Conservation (phyloP, 2,888 invertebrate genomes). For the Nezara viridula region DNA sequence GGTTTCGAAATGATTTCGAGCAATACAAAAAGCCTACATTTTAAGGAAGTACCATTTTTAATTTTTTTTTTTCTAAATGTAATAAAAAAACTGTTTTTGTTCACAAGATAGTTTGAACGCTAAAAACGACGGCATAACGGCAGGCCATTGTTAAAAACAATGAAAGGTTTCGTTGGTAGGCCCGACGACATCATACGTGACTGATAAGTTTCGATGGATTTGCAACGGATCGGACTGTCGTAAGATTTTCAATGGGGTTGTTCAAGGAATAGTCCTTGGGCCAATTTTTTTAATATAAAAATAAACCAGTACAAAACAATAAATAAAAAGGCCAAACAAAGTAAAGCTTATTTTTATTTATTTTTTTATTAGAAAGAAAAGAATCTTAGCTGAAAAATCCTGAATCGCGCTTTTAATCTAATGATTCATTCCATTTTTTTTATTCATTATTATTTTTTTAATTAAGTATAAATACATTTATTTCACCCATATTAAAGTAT, state of each 20-base stretch:
- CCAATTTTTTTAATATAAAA: conserved; percentile 32
- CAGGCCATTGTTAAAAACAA: neutral
- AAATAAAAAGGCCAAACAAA: neutral
- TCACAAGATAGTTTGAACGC: no score
- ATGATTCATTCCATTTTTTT: no score
- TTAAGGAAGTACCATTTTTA: no score
- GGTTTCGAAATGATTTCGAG: no score
- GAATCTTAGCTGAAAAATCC: no score
- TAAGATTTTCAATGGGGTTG: neutral
- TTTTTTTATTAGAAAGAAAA: neutral
- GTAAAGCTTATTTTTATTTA: neutral
- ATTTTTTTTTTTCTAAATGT: no score
- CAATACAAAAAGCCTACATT: no score
- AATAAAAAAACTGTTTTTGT: no score
- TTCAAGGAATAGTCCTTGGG: conserved; percentile 3
- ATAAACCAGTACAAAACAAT: neutral
- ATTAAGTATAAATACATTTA: no score
- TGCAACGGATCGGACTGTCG: conserved; percentile 1
- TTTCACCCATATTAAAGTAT: no score
- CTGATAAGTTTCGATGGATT: conserved; percentile 18
- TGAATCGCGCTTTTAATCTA: no score
- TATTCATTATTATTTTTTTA: no score
- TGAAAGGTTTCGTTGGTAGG: neutral
- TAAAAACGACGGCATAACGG: neutral
- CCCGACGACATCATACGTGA: neutral